These are phyloP conservation scores for Paralichthys olivaceus DNA, from an alignment of 2,113 vertebrate species.

Conservation along the genomic window DNA sequence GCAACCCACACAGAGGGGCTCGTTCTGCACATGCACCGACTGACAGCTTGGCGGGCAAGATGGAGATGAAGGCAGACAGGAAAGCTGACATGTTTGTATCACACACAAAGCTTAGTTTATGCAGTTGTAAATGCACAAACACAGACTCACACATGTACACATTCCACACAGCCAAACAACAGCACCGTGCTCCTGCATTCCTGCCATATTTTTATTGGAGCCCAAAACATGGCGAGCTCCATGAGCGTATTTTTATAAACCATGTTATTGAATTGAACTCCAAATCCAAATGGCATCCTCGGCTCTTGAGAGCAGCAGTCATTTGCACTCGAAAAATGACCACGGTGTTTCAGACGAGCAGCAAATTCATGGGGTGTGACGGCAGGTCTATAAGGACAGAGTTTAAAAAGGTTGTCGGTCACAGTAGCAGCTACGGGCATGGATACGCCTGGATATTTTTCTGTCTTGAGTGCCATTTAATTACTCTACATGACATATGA, in stretches of 20 bases:
- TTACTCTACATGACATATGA: background rate
- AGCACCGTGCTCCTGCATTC: constrained; percentile 33
- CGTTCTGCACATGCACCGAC: constrained; percentile 47
- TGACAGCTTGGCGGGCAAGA: constrained; percentile 71
- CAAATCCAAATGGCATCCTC: constrained; percentile 33
- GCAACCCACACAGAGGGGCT: constrained; percentile 64
- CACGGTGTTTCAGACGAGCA: constrained; percentile 15
- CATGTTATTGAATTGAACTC: constrained; percentile 33
- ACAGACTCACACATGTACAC: background rate
- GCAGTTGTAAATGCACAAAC: background rate
- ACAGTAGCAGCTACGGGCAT: background rate
- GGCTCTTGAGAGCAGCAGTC: constrained; percentile 23
- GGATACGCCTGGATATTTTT: background rate
- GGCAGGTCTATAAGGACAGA: background rate
- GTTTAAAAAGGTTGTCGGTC: background rate
- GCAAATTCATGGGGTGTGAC: constrained; percentile 25
- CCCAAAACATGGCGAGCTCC: constrained; percentile 19
- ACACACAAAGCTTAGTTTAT: constrained; percentile 24
- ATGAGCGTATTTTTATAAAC: constrained; percentile 16
- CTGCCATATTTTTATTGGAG: constrained; percentile 51
- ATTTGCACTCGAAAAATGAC: constrained; percentile 19
- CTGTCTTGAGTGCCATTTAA: background rate
- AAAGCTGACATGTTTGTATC: constrained; percentile 64
- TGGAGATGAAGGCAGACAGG: constrained; percentile 51
- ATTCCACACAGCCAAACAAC: constrained; percentile 31